Conservation (phyloP, 1,140 invertebrate species). For the Drosophila seguyi region DNA sequence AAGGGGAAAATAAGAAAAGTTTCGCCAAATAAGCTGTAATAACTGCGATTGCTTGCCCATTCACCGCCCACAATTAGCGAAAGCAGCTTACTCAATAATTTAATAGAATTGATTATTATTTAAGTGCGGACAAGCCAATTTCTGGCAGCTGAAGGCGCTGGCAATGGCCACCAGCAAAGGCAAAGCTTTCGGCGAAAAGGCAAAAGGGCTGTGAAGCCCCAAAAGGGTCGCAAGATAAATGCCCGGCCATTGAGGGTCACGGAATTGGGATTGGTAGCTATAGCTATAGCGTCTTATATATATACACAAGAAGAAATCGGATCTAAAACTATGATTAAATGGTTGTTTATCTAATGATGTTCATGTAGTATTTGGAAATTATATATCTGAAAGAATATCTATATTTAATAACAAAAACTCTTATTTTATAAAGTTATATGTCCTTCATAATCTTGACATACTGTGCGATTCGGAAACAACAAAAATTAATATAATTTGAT, state of each 20-base stretch:
- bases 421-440: background rate
- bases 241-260: constrained; percentile 33
- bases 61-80: constrained; percentile 68
- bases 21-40: constrained; percentile 57
- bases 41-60: constrained; percentile 39
- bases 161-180: background rate
- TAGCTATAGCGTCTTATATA: constrained; percentile 1
- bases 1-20: constrained; percentile 69
- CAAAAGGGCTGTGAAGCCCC: constrained; percentile 20
- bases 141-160: constrained; percentile 24
- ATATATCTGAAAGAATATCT: background rate
- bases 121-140: constrained; percentile 76
- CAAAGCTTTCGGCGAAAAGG: constrained; percentile 10
- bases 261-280: constrained; percentile 15
- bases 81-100: constrained; percentile 74
- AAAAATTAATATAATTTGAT: no score
- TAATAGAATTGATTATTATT: constrained; percentile 83
- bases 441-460: background rate
- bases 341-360: background rate
- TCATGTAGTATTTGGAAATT: background rate
- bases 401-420: background rate
- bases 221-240: constrained; percentile 71
- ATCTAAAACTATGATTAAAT: no score
- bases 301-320: constrained; percentile 1
- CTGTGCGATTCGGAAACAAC: background rate